Conservation (phyloP, 2,797 vertebrate genomes). For the Oreortyx pictus region DNA sequence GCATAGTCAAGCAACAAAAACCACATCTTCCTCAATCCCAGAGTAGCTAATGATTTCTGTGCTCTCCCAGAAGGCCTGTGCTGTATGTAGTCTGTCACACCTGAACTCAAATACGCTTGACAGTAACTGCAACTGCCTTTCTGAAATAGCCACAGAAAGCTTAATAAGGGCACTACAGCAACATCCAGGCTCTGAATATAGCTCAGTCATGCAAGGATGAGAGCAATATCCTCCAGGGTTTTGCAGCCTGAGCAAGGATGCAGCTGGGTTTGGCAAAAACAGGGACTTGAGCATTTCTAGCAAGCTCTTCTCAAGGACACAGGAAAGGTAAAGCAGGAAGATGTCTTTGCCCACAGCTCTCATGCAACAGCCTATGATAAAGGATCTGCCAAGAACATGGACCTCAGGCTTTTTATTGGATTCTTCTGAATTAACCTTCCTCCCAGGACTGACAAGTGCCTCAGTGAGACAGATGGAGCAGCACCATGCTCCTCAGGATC, state of each 20-base stretch:
- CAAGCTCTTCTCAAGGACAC: neutral
- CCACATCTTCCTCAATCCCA: neutral
- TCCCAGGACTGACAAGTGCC: neutral
- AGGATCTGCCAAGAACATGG: neutral
- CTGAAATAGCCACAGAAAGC: slow-evolving; percentile 37
- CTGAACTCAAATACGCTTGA: neutral
- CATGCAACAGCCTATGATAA: neutral
- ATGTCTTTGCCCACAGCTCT: neutral
- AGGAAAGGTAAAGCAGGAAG: neutral
- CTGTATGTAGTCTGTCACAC: neutral
- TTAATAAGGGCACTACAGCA: slow-evolving; percentile 20
- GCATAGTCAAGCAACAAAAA: neutral
- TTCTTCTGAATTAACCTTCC: neutral
- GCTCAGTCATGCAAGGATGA: neutral
- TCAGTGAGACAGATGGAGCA: neutral
- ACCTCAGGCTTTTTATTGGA: neutral
- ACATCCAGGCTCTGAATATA: neutral
- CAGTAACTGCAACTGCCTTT: slow-evolving; percentile 3
- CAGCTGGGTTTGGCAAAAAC: neutral
- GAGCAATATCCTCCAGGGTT: neutral
- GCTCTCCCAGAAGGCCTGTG: neutral
- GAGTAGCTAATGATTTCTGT: neutral
- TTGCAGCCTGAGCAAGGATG: neutral
- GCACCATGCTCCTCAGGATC: neutral
- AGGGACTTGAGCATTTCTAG: neutral